Evolutionary conservation across 2,797 vertebrate genomes (phyloP).

Genomic region (Catamblyrhynchus diadema): DNA sequence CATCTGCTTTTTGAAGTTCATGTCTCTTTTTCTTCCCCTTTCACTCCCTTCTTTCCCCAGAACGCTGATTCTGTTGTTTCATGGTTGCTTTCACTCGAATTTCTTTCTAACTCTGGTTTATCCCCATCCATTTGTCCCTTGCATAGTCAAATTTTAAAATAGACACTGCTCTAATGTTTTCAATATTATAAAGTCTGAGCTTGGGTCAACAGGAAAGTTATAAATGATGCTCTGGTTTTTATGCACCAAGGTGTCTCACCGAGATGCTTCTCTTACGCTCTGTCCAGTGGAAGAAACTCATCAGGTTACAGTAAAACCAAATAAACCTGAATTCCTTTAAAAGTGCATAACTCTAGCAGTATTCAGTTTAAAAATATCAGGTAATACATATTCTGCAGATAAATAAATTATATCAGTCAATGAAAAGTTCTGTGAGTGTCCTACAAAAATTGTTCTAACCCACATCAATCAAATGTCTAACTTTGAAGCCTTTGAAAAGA

Average conservation of each 20-base stretch:
- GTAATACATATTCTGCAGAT: not conserved
- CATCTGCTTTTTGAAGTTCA: not conserved
- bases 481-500: not conserved
- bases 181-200: not conserved
- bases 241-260: not conserved
- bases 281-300: not conserved
- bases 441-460: not conserved
- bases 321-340: not conserved
- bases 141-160: not conserved
- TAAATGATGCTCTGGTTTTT: not conserved
- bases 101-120: not conserved
- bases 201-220: not conserved
- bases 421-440: not conserved
- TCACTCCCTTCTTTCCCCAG: not conserved
- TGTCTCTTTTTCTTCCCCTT: not conserved
- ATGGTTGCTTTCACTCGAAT: not conserved
- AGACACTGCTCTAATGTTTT: not conserved
- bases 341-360: not conserved
- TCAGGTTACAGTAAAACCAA: not conserved
- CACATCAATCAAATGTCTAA: not conserved
- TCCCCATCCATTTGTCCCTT: not conserved
- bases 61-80: slow-evolving; percentile 35
- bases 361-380: not conserved
- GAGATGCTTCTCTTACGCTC: not conserved
- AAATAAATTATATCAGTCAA: not conserved